A percentile compares a stretch with the other conserved stretches of the same genome.
phyloP scores from a whole-genome alignment of 92 coral and sea anemone genomes.

The Zoanthus solanderi region DNA sequence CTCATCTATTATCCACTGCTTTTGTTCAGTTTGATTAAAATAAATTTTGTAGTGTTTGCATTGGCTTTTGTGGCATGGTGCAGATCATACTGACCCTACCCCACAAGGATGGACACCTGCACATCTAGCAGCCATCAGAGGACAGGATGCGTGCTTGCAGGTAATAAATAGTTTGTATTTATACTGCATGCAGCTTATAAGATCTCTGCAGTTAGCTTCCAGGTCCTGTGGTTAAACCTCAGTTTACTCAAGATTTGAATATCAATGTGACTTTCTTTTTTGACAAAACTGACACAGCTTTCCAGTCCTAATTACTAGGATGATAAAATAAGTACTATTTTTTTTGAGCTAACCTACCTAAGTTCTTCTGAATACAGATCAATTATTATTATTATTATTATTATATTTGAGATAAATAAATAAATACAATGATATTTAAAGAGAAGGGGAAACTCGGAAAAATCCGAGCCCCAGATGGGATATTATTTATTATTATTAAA shows the following conservation, averaged over 20 bases:
- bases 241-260: too few species aligned
- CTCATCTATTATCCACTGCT: background rate
- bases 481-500: background rate
- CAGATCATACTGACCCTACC: conserved; percentile 90
- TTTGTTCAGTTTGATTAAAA: background rate
- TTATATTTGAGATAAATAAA: too few species aligned
- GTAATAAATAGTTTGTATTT: conserved; percentile 36
- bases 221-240: background rate
- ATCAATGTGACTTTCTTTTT: too few species aligned
- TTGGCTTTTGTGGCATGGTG: conserved; percentile 99
- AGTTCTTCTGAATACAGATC: too few species aligned
- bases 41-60: conserved; percentile 79
- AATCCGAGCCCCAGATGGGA: too few species aligned
- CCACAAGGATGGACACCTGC: conserved; percentile 97
- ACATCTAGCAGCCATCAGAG: conserved; percentile 92
- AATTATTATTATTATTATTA: too few species aligned
- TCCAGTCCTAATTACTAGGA: too few species aligned
- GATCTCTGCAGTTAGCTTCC: background rate
- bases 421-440: too few species aligned
- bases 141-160: conserved; percentile 97
- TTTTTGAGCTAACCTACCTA: background rate
- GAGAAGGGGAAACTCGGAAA: too few species aligned
- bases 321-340: too few species aligned
- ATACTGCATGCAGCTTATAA: background rate
- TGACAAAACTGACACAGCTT: too few species aligned